phyloP scores from a whole-genome alignment of 2,888 invertebrate species.

The Aromia moschata region DNA sequence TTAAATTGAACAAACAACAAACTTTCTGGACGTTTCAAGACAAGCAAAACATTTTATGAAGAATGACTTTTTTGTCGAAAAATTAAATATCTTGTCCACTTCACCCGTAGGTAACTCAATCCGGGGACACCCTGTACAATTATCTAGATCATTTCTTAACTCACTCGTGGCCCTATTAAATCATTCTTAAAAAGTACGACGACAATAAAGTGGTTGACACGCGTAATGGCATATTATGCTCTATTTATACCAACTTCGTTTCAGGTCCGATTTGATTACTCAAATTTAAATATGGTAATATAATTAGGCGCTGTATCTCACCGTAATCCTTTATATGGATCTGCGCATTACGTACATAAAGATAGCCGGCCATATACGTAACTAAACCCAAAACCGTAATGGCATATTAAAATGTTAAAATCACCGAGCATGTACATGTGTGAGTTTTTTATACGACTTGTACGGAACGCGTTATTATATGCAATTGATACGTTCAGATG shows the following conservation, averaged over 20 bases:
- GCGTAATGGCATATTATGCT: no score
- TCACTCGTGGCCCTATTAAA: no score
- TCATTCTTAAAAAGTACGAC: no score
- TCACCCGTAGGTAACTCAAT: no score
- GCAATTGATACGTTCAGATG: slow-evolving; percentile 16
- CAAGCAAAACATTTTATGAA: no score
- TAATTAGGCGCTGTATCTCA: slow-evolving; percentile 1
- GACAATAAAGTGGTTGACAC: no score
- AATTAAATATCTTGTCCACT: no score
- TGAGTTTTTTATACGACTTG: slow-evolving; percentile 12
- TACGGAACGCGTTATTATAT: slow-evolving; percentile 10
- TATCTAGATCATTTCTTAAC: no score
- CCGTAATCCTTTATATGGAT: slow-evolving; percentile 13
- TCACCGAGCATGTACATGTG: slow-evolving; percentile 8
- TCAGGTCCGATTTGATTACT: not conserved
- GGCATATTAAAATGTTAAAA: slow-evolving; percentile 12
- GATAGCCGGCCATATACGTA: slow-evolving; percentile 9
- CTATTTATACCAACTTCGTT: not conserved
- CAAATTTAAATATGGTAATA: slow-evolving; percentile 4
- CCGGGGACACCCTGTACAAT: no score
- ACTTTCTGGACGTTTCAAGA: no score
- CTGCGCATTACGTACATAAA: slow-evolving; percentile 9
- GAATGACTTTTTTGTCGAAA: no score
- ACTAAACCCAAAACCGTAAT: slow-evolving; percentile 15
- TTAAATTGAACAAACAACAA: no score